Evolutionary conservation across 2,888 invertebrate genomes (phyloP).

Genomic region (Chrysodeixis includens): DNA sequence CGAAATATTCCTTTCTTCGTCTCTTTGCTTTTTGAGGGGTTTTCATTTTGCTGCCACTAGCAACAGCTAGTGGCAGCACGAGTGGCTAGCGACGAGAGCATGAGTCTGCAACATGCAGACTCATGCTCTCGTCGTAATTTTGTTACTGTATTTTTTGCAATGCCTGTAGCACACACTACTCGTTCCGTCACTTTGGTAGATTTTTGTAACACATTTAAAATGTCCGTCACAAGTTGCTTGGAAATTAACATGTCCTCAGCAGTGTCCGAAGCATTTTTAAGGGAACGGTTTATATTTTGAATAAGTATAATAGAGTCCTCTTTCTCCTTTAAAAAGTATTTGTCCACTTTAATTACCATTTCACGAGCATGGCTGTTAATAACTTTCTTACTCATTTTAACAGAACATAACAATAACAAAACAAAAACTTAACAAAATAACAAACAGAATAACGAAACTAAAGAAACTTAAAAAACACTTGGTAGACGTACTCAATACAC

Average conservation of each 20-base stretch:
- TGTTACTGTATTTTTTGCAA: conserved; percentile 47
- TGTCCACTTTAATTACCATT: conserved; percentile 48
- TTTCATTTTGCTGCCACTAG: conserved; percentile 47
- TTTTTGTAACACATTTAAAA: conserved; percentile 41
- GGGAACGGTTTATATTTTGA: conserved; percentile 40
- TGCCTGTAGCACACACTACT: conserved; percentile 38
- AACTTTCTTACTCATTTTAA: conserved; percentile 46
- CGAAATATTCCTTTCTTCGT: conserved; percentile 36
- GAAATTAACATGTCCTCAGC: conserved; percentile 26
- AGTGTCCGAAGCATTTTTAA: conserved; percentile 35
- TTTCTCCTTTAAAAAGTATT: conserved; percentile 49
- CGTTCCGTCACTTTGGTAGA: conserved; percentile 41
- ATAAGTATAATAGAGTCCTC: conserved; percentile 31
- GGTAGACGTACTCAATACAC: conserved; percentile 30
- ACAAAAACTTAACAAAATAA: conserved; percentile 31
- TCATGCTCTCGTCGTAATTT: conserved; percentile 44
- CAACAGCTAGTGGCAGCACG: too few species aligned
- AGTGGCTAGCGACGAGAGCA: too few species aligned
- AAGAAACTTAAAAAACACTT: conserved; percentile 17
- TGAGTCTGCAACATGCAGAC: too few species aligned
- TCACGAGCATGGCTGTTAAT: conserved; percentile 46
- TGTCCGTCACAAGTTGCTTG: conserved; percentile 38
- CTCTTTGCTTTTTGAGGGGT: conserved; percentile 48
- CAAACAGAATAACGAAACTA: conserved; percentile 28
- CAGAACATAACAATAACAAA: conserved; percentile 22